A percentile compares a stretch with the other conserved stretches of the same genome.
phyloP scores from a whole-genome alignment of 1,140 invertebrate genomes.

The Bombyx mori region ASM3026992v2 NC_085112.1:7620501-7621000 shows the following conservation, averaged over 20 bases:
- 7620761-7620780: conserved; percentile 15
- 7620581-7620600: conserved; percentile 1
- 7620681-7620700: conserved; percentile 27
- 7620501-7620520: too few species aligned
- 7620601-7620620: conserved; percentile 26
- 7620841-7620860: conserved; percentile 1
- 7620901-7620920: too few species aligned
- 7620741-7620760: conserved; percentile 4
- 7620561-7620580: not conserved
- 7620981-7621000: too few species aligned
- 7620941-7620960: too few species aligned
- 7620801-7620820: conserved; percentile 12
- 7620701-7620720: conserved; percentile 21
- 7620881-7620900: conserved; percentile 1
- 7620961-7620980: too few species aligned
- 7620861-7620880: not conserved
- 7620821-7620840: conserved; percentile 4
- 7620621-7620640: conserved; percentile 28
- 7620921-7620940: too few species aligned
- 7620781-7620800: conserved; percentile 16
- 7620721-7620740: conserved; percentile 18
- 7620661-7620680: conserved; percentile 57
- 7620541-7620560: too few species aligned
- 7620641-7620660: conserved; percentile 34
- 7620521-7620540: too few species aligned